Conservation (phyloP, 1,140 invertebrate species). For the Aculops lycopersici region DNA sequence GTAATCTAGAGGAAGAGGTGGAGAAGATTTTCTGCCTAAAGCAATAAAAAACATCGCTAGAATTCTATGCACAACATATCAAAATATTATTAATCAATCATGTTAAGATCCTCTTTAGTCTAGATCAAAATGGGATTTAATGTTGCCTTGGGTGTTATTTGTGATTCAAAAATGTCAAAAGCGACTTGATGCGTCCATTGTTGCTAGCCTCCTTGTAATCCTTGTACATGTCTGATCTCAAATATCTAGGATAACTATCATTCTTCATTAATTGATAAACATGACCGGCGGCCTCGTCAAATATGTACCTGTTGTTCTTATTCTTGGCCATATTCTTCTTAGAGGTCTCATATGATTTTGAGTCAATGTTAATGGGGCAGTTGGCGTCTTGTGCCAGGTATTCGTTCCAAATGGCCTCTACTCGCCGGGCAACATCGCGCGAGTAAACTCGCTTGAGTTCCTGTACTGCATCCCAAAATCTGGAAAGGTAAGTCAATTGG, state of each 20-base stretch:
- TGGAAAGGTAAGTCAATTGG: no score
- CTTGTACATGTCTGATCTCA: constrained; percentile 95
- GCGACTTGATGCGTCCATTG: constrained; percentile 28
- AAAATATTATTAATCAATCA: no score
- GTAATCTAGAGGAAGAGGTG: no score
- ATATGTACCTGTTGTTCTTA: constrained; percentile 57
- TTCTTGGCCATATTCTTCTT: constrained; percentile 36
- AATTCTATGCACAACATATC: no score
- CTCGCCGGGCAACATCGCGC: constrained; percentile 45
- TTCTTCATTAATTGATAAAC: constrained; percentile 98
- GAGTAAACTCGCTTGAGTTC: constrained; percentile 37
- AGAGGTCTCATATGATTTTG: constrained; percentile 41
- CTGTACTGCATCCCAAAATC: constrained; percentile 87
- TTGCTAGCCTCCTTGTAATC: constrained; percentile 76
- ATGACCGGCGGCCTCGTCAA: constrained; percentile 86
- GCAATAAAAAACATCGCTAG: no score
- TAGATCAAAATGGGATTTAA: no score
- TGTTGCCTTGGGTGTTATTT: constrained; percentile 3
- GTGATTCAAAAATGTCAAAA: background rate
- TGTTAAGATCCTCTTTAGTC: no score
- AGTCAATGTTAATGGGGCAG: constrained; percentile 88
- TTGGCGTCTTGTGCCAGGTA: constrained; percentile 35
- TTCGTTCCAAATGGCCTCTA: constrained; percentile 53
- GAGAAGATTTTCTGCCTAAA: no score
- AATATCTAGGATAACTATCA: constrained; percentile 84